Base-by-base conservation (phyloP, 2,113 vertebrate genomes). In the Lycocorax pyrrhopterus region DNA sequence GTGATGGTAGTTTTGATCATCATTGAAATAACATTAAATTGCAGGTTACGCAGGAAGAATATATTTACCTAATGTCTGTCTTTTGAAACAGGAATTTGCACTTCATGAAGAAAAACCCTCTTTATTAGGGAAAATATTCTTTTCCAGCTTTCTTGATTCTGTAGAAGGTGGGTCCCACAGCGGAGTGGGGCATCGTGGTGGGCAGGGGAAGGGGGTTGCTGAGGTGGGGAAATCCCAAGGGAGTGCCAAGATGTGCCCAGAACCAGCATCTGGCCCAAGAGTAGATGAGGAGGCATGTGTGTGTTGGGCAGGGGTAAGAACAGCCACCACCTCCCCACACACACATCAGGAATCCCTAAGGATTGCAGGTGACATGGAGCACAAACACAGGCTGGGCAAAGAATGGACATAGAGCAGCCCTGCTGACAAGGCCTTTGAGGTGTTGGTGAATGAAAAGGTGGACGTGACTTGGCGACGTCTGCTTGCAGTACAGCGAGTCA, bases 161-260 rank as follows among this genome's bases (percentile, higher is more conserved):
- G 12, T 32, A 16, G 27, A 23, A 52, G 14, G 9, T 46, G 27
- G 22, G 29, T 62, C 15, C 46, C 18, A 29, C 23, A 44, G 53
- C 9, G 12, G 37, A 60, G 7, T 13, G 2, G 6, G 15, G 14
- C 6, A 11, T 13, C 0, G 1, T 12, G 29, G 10, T 46, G 12
- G 19, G 59, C 4, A 44, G 1, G n/a, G 23, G 3, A 62, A n/a
- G 16, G 29, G 22, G 8, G 1, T 29, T 71, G 56, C 23, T 55
- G 19, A 47, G 23, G 6, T n/a, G 16, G 13, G 13, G 18, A 39
- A 47, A 47, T 29, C 47, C 39, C 55, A 53, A 20, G 23, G 29
- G 12, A n/a, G 8, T 33, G 23, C 19, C 23, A 30, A 30, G 29
- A 39, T 8, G 4, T 78, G 12, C 18, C 55, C 55, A 69, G 47